Conservation (phyloP, 37 sponge, comb jelly and placozoan genomes). For the Halisarca cf. caerulea region DNA sequence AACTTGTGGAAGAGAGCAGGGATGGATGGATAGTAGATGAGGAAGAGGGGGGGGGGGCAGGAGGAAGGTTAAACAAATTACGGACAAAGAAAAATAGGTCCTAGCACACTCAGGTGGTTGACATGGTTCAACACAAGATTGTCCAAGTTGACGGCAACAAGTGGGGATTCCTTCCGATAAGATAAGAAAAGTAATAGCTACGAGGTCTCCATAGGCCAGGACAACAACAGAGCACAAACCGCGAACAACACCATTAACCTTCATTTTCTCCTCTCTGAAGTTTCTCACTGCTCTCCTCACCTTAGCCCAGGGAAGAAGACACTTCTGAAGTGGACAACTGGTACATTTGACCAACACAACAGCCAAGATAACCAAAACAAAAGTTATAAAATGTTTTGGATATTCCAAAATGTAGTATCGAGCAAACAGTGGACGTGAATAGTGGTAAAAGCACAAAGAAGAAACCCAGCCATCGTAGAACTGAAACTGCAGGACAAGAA, state of each 20-base stretch:
- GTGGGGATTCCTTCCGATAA: background rate
- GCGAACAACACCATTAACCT: background rate
- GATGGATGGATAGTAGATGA: background rate
- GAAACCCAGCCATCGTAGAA: no score
- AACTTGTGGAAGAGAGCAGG: constrained; percentile 2
- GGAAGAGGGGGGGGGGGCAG: background rate
- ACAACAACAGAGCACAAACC: background rate
- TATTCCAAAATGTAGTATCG: no score
- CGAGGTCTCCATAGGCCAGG: background rate
- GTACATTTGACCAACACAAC: background rate
- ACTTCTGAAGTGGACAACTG: background rate
- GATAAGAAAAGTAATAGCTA: no score
- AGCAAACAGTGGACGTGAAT: no score
- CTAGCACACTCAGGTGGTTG: no score
- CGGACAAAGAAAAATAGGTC: background rate
- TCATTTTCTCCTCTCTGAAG: no score
- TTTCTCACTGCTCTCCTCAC: background rate
- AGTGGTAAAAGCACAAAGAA: no score
- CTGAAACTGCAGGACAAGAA: no score
- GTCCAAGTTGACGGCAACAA: background rate
- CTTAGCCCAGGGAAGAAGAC: background rate
- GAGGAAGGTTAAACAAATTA: background rate
- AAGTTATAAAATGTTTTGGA: no score
- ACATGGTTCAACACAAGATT: no score
- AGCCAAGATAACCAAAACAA: no score